Evolutionary conservation across 2,113 vertebrate genomes (phyloP).

Genomic region (Myodes glareolus): DNA sequence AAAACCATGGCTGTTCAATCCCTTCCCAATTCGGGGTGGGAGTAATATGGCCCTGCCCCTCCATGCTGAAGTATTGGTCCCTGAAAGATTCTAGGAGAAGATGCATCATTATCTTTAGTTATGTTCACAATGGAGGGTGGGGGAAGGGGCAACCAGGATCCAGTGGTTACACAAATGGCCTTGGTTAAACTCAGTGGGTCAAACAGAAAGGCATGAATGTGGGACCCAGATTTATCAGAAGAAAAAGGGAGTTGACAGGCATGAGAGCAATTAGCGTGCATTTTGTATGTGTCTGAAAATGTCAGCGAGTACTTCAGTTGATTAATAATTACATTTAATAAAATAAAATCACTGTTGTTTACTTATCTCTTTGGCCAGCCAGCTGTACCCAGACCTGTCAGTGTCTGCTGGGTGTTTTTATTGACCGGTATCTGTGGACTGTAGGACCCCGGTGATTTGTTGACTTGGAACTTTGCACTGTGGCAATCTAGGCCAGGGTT

Average conservation of each 20-base stretch:
- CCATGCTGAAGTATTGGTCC: not conserved
- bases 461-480: not conserved
- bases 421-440: not conserved
- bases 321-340: no score
- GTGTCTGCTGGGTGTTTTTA: not conserved
- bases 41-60: not conserved
- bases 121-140: no score
- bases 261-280: not conserved
- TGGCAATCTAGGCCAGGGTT: not conserved
- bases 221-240: not conserved
- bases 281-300: not conserved
- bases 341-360: not conserved
- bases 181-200: not conserved
- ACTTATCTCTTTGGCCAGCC: not conserved
- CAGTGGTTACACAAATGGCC: not conserved
- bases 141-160: not conserved
- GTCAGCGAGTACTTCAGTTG: not conserved
- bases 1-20: constrained; percentile 25
- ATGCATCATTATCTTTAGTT: not conserved
- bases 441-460: not conserved
- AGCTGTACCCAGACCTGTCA: not conserved
- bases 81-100: not conserved
- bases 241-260: not conserved
- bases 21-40: not conserved
- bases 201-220: not conserved